Base-by-base conservation (phyloP, 1,140 invertebrate species). In the Acyrthosiphon pisum region DNA sequence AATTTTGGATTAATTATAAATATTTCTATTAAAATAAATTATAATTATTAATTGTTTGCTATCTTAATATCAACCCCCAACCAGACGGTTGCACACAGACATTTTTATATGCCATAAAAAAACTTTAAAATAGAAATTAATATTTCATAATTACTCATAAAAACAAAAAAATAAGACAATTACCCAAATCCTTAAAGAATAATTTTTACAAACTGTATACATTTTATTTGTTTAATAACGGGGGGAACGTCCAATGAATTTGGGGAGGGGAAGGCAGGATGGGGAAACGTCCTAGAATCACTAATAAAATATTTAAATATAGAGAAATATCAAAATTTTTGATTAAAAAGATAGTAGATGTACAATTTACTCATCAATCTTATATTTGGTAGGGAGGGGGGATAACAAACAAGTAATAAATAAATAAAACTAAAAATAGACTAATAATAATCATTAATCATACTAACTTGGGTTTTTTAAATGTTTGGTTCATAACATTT, bases 381-480 rank as follows among this genome's bases (percentile, higher is more conserved):
- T 76, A 76, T 2, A 35, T n/a, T 76, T 1, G 14, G 18, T 35
- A 18, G 30, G 3, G 20, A 35, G 11, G 14, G 60, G 14, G 2
- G 14, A 76, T 6, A n/a, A 68, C 14, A n/a, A 76, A n/a, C 30
- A n/a, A 76, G 18, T 18, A n/a, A 68, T 0, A 76, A 76, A 76
- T 18, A 11, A 30, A 68, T 68, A 76, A 14, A n/a, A 68, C 14
- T 18, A 76, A 3, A 76, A 76, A 76, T n/a, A 76, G 30, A 18
- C 26, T 56, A 56, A n/a, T 53, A 30, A n/a, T 68, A n/a, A 76
- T 76, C 0, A n/a, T 50, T 50, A 50, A 22, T 35, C 2, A 56
- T 84, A 93, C 81, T n/a, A 41, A 93, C 91, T 93, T 93, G 35
- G 91, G 91, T 86, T 93, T 93, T 93, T 93, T 93, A 86, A 93